Base-by-base conservation (phyloP, 2,888 invertebrate species). In the Drosophila tanythrix region DNA sequence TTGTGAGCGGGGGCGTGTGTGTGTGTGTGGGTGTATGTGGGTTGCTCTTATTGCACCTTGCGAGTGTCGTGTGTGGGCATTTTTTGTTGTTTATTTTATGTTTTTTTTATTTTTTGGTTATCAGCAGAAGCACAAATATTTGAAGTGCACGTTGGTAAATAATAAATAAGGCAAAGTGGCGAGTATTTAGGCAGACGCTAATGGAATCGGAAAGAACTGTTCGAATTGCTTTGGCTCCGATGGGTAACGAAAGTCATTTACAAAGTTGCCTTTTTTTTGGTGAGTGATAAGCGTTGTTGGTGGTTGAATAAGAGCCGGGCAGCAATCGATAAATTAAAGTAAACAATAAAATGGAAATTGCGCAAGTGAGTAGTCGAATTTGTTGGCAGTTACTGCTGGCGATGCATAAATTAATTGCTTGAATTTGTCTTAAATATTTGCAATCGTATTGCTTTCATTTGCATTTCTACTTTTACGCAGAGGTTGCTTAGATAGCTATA, bases 91-190 rank as follows among this genome's bases (percentile, higher is more conserved):
- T 46, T 46, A 15, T 46, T 46, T 13, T 21, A 21, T 7, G 3
- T 25, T 18, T 3, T 18, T 3, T 21, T 46, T n/a, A n/a, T n/a
- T 21, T 13, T 46, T 46, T 46, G 1, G 21, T 25, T 69, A 82
- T 87, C 76, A 76, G 57, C 27, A 27, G 38, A 10, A 51, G 27
- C 15, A 25, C 74, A 86, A 88, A 83, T 88, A 83, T 86, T 90
- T 83, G 58, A 69, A 75, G 65, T 65, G 76, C 59, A 63, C 70
- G 50, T 43, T 21, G 33, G 33, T 57, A 27, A 61, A 61, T 65
- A 65, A 38, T 70, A 57, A 74, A 66, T 74, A 74, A 61, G 48
- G 48, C 31, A 67, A 50, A 63, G 56, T 46, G 3, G 7, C 21
- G 46, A 25, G 48, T 48, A 62, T 40, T 68, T 29, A 35, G 50